These are phyloP conservation scores for Trissolcus brochymenae DNA, from an alignment of 2,888 invertebrate species.

Conservation along the genomic window DNA sequence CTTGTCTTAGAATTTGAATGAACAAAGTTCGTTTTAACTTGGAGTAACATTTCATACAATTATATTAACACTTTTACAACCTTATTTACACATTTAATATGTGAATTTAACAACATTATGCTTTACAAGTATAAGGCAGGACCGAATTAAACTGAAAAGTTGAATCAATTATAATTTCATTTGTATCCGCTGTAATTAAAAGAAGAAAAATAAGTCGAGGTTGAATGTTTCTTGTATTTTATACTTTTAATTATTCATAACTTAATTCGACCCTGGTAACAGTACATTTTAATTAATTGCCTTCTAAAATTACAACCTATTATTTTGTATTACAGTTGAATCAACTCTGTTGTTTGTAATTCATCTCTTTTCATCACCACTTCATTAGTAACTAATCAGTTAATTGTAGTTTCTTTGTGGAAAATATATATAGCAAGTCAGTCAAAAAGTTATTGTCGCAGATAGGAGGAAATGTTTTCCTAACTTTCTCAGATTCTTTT, in stretches of 20 bases:
- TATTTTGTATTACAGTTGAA: not conserved
- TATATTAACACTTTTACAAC: constrained; percentile 26
- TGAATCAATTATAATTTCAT: not conserved
- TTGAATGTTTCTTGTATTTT: not conserved
- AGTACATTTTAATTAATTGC: constrained; percentile 8
- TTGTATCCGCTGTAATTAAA: not conserved
- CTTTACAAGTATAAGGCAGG: constrained; percentile 23
- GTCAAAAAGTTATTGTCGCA: constrained; percentile 47
- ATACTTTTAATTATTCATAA: not conserved
- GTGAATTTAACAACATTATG: constrained; percentile 24
- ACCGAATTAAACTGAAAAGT: constrained; percentile 23
- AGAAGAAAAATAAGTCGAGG: not conserved
- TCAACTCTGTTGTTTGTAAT: constrained; percentile 1
- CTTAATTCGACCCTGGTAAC: constrained; percentile 40
- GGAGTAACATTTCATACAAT: constrained; percentile 12
- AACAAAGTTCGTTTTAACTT: constrained; percentile 13
- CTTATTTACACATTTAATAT: constrained; percentile 35
- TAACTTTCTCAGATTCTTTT: constrained; percentile 4
- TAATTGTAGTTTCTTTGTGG: constrained; percentile 26
- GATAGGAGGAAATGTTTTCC: constrained; percentile 18
- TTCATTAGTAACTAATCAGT: constrained; percentile 4
- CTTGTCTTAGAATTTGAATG: not conserved
- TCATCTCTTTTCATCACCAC: constrained; percentile 3
- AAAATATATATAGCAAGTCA: constrained; percentile 41
- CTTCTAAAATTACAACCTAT: constrained; percentile 1